A percentile compares a stretch with the other conserved stretches of the same genome.
Conservation (phyloP, 23 tunicate species). For the Botrylloides violaceus region DNA sequence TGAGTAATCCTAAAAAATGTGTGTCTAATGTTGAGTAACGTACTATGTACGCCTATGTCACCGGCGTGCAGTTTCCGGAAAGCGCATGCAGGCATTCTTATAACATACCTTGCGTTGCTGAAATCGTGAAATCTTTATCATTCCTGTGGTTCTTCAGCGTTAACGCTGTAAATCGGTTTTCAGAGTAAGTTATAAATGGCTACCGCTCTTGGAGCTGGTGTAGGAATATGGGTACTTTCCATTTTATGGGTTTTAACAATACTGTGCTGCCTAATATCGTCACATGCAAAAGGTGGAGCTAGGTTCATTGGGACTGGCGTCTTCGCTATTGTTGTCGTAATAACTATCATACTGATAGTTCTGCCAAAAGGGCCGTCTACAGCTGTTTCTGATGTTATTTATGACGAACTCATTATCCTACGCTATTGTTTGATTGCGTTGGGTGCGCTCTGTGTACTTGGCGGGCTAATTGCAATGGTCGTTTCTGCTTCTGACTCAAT, state of each 20-base stretch:
- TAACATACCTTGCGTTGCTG: too few relatives aligned
- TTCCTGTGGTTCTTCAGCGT: too few relatives aligned
- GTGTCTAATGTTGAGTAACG: too few relatives aligned
- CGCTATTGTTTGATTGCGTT: slow-evolving; percentile 27
- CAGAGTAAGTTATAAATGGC: slow-evolving; percentile 21
- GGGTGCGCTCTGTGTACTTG: slow-evolving; percentile 12
- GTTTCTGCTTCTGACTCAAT: slow-evolving; percentile 36
- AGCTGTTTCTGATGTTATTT: not conserved
- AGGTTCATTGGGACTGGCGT: slow-evolving; percentile 13
- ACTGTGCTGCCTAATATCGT: slow-evolving; percentile 26
- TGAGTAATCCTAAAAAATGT: too few relatives aligned
- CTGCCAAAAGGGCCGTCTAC: slow-evolving; percentile 17
- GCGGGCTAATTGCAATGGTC: slow-evolving; percentile 15
- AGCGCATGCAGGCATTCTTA: too few relatives aligned
- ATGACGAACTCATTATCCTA: slow-evolving; percentile 28
- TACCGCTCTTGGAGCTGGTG: slow-evolving; percentile 30
- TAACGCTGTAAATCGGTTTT: too few relatives aligned
- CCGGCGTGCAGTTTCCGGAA: too few relatives aligned
- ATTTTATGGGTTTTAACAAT: slow-evolving; percentile 20
- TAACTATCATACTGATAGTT: slow-evolving; percentile 24
- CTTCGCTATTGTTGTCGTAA: slow-evolving; percentile 5
- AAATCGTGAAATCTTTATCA: too few relatives aligned
- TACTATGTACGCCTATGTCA: too few relatives aligned
- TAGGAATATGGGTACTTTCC: slow-evolving; percentile 30
- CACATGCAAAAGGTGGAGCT: slow-evolving; percentile 10